Base-by-base conservation (phyloP, 2,888 invertebrate genomes). In the Spodoptera picta region DNA sequence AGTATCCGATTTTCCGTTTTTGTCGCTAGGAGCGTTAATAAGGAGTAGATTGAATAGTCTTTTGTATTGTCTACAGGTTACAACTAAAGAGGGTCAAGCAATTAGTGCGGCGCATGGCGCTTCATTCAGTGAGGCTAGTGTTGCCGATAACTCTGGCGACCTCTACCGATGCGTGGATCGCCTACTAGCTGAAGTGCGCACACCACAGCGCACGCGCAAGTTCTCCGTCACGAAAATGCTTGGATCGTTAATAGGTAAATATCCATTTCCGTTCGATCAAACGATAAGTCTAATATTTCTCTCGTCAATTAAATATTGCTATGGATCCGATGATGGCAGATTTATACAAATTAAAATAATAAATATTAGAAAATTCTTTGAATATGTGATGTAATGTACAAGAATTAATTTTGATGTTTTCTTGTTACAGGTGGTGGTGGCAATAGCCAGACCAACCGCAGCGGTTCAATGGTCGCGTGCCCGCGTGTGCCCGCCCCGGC, bases 191-290 rank as follows among this genome's bases (percentile, higher is more conserved):
- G 97, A 97, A 83, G 96, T 96, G 65, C 95, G 96, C 67, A 95
- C 94, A 23, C 94, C 95, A 43, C 95, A 96, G 80, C 96, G 96
- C 79, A 95, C 96, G 75, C 92, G 97, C 75, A 97, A 97, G 88
- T 97, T 97, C 90, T 97, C 97, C 62, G 97, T 97, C 46, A 96
- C 96, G 41, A 97, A 97, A 90, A 97, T 97, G 97, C 95, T 97
- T 69, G 97, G 97, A 61, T 96, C 96, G 9, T 89, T 97, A 68
- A 97, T 97, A 86, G 96, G 96, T 94, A 79, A 80, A 69, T 49
- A 71, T 60, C 10, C 43, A 41, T 58, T 62, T 42, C 50, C 52
- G 14, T 45, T 43, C 47, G 7, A 24, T 44, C 14, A 14, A 14
- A 27, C 14, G 10, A 48, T 27, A 9, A 24, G n/a, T 51, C 4